Conservation (phyloP, 2,113 vertebrate species). For the Otolemur garnettii region DNA sequence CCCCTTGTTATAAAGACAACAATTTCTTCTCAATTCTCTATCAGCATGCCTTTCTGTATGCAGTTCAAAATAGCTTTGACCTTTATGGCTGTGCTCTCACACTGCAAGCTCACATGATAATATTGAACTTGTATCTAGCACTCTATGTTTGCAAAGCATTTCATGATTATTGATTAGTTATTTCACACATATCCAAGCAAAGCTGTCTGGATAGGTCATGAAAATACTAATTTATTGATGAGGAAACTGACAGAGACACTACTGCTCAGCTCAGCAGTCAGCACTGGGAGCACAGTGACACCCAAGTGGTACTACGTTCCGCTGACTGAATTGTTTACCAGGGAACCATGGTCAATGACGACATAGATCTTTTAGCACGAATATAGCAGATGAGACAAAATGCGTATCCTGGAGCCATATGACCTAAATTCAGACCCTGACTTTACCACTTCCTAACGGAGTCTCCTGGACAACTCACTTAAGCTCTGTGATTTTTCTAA, state of each 20-base stretch:
- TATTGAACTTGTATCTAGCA: slow-evolving; percentile 64
- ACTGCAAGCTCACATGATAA: slow-evolving; percentile 59
- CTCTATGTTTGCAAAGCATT: slow-evolving; percentile 71
- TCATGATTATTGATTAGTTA: slow-evolving; percentile 72
- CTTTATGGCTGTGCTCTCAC: slow-evolving; percentile 64
- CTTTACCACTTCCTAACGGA: not conserved
- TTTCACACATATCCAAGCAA: slow-evolving; percentile 65
- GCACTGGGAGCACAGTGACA: not conserved
- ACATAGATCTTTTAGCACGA: not conserved
- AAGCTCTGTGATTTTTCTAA: not conserved
- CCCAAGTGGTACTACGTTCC: not conserved
- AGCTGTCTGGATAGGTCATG: not conserved
- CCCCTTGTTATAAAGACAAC: not conserved
- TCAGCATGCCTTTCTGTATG: slow-evolving; percentile 7
- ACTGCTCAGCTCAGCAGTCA: not conserved
- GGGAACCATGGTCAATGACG: not conserved
- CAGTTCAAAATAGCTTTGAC: slow-evolving; percentile 69
- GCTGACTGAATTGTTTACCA: not conserved
- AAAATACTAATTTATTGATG: slow-evolving; percentile 68
- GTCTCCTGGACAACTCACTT: not conserved
- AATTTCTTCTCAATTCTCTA: slow-evolving; percentile 2
- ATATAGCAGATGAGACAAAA: not conserved
- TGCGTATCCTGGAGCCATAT: not conserved
- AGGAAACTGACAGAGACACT: slow-evolving; percentile 38
- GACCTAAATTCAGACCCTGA: not conserved